A percentile compares a stretch with the other conserved stretches of the same genome.
Conservation (phyloP, 2,797 vertebrate genomes). For the Schizothorax lantsangensis region DNA sequence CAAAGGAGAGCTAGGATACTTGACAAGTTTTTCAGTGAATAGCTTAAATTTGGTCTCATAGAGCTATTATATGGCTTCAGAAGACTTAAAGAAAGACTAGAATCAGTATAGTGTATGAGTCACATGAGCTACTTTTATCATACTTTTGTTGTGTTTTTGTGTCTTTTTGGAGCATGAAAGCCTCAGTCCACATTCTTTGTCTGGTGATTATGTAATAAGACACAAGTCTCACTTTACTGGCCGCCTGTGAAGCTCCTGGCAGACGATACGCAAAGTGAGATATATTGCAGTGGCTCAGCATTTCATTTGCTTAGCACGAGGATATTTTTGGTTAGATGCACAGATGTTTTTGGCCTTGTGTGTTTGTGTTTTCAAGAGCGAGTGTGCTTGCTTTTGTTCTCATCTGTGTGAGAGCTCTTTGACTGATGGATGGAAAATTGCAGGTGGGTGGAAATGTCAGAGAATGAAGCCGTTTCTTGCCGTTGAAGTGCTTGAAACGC, state of each 20-base stretch:
- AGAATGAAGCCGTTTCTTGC: conserved; percentile 71
- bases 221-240: conserved; percentile 9
- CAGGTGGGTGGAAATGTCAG: conserved; percentile 75
- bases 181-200: background rate
- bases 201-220: conserved; percentile 18
- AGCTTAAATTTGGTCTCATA: background rate
- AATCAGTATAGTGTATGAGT: background rate
- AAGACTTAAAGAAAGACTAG: background rate
- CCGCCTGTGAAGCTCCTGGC: conserved; percentile 17
- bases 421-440: conserved; percentile 59
- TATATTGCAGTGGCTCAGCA: conserved; percentile 3
- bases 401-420: conserved; percentile 23
- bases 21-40: background rate
- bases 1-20: background rate
- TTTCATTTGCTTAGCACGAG: conserved; percentile 19
- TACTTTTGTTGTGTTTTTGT: background rate
- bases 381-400: conserved; percentile 58
- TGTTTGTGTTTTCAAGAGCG: conserved; percentile 2
- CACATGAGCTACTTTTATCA: background rate
- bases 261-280: conserved; percentile 3
- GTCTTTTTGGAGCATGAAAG: background rate
- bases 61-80: background rate
- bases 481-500: conserved; percentile 74
- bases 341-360: conserved; percentile 6
- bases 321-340: conserved; percentile 28